Percentiles rank a stretch among this genome's conserved stretches.
phyloP scores from a whole-genome alignment of 2,888 invertebrate species.

The Mesorhabditis spiculigera region DNA sequence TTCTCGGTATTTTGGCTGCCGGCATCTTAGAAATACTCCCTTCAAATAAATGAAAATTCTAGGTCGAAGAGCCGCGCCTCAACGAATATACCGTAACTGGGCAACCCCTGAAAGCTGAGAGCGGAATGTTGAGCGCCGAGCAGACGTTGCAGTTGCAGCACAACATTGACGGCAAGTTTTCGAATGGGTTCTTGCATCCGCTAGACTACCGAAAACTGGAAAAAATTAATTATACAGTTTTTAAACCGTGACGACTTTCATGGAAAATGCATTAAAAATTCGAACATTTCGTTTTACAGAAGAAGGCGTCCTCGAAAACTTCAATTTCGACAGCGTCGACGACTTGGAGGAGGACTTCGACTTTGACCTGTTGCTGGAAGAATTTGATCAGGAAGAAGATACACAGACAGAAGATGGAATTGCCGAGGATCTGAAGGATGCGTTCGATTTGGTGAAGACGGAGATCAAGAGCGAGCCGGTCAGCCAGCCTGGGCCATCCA shows the following conservation, averaged over 20 bases:
- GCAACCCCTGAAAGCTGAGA: background rate
- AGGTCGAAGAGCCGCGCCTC: slow-evolving; percentile 57
- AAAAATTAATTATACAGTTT: background rate
- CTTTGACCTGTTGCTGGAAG: slow-evolving; percentile 17
- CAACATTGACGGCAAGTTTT: slow-evolving; percentile 27
- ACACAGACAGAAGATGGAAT: background rate
- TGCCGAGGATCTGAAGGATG: slow-evolving; percentile 12
- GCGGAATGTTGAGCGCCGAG: slow-evolving; percentile 34
- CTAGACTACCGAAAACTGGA: too few relatives aligned
- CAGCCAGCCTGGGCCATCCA: background rate
- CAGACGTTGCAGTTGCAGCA: slow-evolving; percentile 20
- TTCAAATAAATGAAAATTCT: slow-evolving; percentile 22
- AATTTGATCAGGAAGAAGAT: slow-evolving; percentile 8
- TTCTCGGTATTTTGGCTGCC: too few relatives aligned
- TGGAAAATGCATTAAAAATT: background rate
- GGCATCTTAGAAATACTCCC: too few relatives aligned
- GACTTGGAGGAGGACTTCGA: slow-evolving; percentile 28
- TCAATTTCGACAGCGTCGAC: slow-evolving; percentile 34
- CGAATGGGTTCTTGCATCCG: too few relatives aligned
- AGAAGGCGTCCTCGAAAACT: slow-evolving; percentile 28
- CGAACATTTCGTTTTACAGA: slow-evolving; percentile 9
- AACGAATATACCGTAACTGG: slow-evolving; percentile 28
- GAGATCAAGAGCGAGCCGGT: slow-evolving; percentile 9
- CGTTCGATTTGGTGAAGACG: slow-evolving; percentile 14
- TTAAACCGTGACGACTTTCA: background rate